Conservation (phyloP, 2,888 invertebrate species). For the Drosophila meridiana region DNA sequence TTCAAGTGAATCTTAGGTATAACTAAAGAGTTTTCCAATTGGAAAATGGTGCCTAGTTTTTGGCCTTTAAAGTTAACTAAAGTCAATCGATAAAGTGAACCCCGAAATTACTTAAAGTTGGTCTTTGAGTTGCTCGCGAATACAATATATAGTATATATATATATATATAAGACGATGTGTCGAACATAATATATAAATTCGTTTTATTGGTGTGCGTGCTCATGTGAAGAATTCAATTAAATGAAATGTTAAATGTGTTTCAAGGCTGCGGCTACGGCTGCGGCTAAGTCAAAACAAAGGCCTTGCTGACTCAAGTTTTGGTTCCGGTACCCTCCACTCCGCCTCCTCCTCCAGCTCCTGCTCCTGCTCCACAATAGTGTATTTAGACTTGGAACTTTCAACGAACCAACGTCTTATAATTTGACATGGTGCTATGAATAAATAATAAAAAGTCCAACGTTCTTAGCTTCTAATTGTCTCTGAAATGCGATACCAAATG, state of each 20-base stretch:
- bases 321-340: constrained; percentile 12
- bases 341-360: not conserved
- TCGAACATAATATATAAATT: constrained; percentile 28
- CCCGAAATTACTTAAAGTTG: constrained; percentile 30
- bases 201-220: constrained; percentile 44
- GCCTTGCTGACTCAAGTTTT: constrained; percentile 49
- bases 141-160: constrained; percentile 13
- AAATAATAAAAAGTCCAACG: constrained; percentile 37
- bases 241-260: constrained; percentile 66
- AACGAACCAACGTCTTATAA: constrained; percentile 21
- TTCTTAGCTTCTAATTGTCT: constrained; percentile 29
- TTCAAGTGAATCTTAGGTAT: constrained; percentile 33
- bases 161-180: constrained; percentile 3
- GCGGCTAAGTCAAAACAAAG: constrained; percentile 57
- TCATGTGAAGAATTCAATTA: constrained; percentile 38
- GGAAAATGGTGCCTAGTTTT: constrained; percentile 1
- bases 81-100: constrained; percentile 75
- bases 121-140: constrained; percentile 39
- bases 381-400: constrained; percentile 32
- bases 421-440: constrained; percentile 35
- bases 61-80: constrained; percentile 44
- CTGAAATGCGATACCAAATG: constrained; percentile 24
- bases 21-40: not conserved
- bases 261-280: constrained; percentile 59
- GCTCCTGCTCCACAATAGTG: not conserved